A percentile compares a stretch with the other conserved stretches of the same genome.
These are phyloP conservation scores for Xenentodon cancila DNA, from an alignment of 2,797 vertebrate genomes.

Conservation along the genomic window DNA sequence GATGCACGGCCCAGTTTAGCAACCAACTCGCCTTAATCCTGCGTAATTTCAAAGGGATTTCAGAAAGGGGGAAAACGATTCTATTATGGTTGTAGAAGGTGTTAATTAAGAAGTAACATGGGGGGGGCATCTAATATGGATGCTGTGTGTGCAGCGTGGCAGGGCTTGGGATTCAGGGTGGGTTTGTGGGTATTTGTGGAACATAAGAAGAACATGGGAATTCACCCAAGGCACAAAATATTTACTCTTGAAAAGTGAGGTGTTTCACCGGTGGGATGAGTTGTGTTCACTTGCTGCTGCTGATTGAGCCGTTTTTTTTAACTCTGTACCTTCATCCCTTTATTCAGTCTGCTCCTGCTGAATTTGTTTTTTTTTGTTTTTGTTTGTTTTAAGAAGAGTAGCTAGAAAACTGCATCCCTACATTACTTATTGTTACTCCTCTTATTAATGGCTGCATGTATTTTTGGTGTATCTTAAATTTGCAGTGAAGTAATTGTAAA, in stretches of 20 bases:
- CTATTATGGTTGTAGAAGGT: slow-evolving; percentile 80
- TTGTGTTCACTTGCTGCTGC: slow-evolving; percentile 20
- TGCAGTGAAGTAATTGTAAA: slow-evolving; percentile 16
- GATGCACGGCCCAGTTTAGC: slow-evolving; percentile 86
- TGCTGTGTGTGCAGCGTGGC: slow-evolving; percentile 46
- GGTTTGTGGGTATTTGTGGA: slow-evolving; percentile 71
- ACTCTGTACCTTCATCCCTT: slow-evolving; percentile 12
- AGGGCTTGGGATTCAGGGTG: slow-evolving; percentile 43
- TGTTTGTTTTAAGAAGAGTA: neutral
- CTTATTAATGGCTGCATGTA: slow-evolving; percentile 22
- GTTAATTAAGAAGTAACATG: slow-evolving; percentile 86
- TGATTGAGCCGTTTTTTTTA: slow-evolving; percentile 36
- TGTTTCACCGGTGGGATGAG: slow-evolving; percentile 28
- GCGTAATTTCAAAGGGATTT: slow-evolving; percentile 89
- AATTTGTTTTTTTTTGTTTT: slow-evolving; percentile 1
- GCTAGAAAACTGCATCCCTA: neutral
- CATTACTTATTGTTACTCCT: slow-evolving; percentile 12
- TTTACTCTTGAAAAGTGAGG: slow-evolving; percentile 33
- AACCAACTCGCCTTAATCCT: slow-evolving; percentile 88
- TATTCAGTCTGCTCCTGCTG: slow-evolving; percentile 26
- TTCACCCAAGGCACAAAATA: slow-evolving; percentile 59
- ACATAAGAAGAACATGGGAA: slow-evolving; percentile 66
- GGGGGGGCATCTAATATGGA: slow-evolving; percentile 72
- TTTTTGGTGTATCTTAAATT: slow-evolving; percentile 22
- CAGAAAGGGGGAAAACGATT: slow-evolving; percentile 77